Evolutionary conservation across 2,113 vertebrate genomes (phyloP).

Genomic region (Syrmaticus mikado): DNA sequence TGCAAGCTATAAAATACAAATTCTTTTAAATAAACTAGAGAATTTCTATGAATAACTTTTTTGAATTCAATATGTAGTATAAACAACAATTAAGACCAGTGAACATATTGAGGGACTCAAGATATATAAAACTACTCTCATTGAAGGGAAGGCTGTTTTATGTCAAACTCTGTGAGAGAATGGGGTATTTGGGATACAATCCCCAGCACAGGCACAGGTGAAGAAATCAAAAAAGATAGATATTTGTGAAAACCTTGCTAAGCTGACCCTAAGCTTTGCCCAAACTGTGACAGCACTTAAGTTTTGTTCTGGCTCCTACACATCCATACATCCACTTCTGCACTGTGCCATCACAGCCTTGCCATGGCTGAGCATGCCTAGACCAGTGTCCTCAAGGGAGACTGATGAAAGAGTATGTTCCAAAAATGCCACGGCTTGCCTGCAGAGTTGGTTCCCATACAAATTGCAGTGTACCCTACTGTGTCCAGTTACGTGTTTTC

Average conservation of each 20-base stretch:
- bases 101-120: background rate
- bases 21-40: background rate
- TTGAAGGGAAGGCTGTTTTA: background rate
- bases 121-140: background rate
- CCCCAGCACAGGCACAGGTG: too few relatives aligned
- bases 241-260: background rate
- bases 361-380: background rate
- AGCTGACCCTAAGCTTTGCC: background rate
- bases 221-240: background rate
- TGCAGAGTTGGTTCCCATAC: background rate
- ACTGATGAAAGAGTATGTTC: background rate
- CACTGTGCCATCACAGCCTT: background rate
- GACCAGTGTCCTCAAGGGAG: background rate
- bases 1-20: conserved; percentile 70
- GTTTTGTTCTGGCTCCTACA: background rate
- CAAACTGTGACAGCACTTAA: background rate
- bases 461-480: background rate
- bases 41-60: background rate
- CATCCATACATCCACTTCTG: background rate
- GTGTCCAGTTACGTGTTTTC: background rate
- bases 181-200: rapidly evolving
- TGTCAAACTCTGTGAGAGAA: background rate
- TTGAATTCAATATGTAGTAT: background rate
- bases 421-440: background rate
- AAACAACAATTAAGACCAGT: background rate